Evolutionary conservation across 1,140 invertebrate species (phyloP).

Genomic region (Heliconius congener): DNA sequence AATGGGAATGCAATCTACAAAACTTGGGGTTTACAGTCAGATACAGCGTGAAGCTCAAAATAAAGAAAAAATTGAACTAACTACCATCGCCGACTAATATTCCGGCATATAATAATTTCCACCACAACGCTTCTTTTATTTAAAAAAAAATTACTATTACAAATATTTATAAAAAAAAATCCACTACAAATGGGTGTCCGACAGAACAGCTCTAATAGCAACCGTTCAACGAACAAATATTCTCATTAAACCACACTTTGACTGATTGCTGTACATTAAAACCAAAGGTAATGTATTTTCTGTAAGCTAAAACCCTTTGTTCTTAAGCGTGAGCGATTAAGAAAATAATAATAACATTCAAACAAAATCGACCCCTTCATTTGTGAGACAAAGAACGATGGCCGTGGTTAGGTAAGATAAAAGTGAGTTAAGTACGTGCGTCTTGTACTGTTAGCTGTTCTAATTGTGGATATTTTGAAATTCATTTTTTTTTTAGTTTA

Average conservation of each 20-base stretch:
- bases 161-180: too few relatives aligned
- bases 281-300: constrained; percentile 13
- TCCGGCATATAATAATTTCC: background rate
- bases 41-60: too few relatives aligned
- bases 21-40: too few relatives aligned
- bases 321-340: constrained; percentile 20
- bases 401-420: background rate
- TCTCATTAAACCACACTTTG: constrained; percentile 1
- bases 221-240: background rate
- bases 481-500: background rate
- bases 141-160: too few relatives aligned
- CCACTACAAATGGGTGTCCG: background rate
- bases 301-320: constrained; percentile 9
- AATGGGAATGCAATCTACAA: background rate
- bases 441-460: background rate
- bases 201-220: background rate
- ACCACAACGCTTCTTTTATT: background rate
- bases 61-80: background rate
- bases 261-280: constrained; percentile 17
- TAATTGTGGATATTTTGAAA: background rate
- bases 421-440: background rate
- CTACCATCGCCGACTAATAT: background rate
- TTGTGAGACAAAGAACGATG: constrained; percentile 14
- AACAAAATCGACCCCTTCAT: constrained; percentile 17
- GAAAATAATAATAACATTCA: constrained; percentile 28